Conservation (phyloP, 1,140 invertebrate genomes). For the Littorina saxatilis region DNA sequence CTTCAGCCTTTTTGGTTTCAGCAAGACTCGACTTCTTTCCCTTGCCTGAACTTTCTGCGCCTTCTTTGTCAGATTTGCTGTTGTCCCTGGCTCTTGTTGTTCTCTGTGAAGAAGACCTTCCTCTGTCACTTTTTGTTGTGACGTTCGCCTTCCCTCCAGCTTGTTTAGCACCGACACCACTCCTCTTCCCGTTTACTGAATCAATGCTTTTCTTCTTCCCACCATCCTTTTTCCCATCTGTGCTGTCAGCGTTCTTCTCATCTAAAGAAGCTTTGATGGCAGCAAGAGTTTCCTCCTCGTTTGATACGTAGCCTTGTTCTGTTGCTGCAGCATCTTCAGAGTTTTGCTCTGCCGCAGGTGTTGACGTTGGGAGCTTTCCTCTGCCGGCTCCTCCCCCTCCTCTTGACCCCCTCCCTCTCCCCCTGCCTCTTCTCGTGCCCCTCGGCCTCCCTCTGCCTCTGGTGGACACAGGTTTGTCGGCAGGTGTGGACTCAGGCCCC, state of each 20-base stretch:
- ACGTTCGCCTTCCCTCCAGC: not conserved
- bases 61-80: no score
- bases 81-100: no score
- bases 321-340: not conserved
- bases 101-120: no score
- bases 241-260: not conserved
- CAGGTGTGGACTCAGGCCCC: not conserved
- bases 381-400: not conserved
- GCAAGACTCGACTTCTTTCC: no score
- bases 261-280: constrained; percentile 13
- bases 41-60: no score
- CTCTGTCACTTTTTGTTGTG: not conserved
- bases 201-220: not conserved
- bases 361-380: not conserved
- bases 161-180: not conserved
- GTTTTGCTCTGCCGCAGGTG: not conserved
- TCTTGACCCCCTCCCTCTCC: not conserved
- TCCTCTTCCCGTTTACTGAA: not conserved
- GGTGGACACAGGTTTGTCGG: not conserved
- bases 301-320: not conserved
- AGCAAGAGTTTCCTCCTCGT: not conserved
- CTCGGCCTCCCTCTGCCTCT: not conserved
- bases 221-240: not conserved
- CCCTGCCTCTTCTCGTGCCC: not conserved
- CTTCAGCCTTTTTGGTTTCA: no score